Conservation (phyloP, 2,888 invertebrate species). For the Pandemis heparana region DNA sequence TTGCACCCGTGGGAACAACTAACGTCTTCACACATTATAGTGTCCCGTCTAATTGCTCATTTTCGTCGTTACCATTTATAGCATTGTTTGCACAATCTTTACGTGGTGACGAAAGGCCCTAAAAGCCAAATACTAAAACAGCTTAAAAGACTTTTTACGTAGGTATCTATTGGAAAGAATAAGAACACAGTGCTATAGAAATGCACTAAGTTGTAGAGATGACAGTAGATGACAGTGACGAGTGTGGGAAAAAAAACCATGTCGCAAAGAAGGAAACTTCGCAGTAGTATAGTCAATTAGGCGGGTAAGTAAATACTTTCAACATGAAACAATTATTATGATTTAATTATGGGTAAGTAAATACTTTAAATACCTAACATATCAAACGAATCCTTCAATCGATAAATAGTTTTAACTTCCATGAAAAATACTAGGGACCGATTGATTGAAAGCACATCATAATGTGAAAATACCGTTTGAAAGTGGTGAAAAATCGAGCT, state of each 20-base stretch:
- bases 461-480: too few relatives aligned
- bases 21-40: slow-evolving; percentile 59
- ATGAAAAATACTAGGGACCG: too few relatives aligned
- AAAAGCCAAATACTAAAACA: background rate
- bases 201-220: slow-evolving; percentile 22
- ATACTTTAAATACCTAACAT: too few relatives aligned
- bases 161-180: background rate
- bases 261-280: too few relatives aligned
- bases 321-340: too few relatives aligned
- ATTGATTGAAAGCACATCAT: too few relatives aligned
- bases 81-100: slow-evolving; percentile 24
- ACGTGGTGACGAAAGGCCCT: background rate
- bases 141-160: background rate
- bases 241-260: slow-evolving; percentile 24
- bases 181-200: slow-evolving; percentile 26
- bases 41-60: slow-evolving; percentile 64
- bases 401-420: too few relatives aligned
- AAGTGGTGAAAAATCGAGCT: too few relatives aligned
- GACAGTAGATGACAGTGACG: slow-evolving; percentile 20
- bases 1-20: slow-evolving; percentile 59
- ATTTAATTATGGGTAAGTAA: too few relatives aligned
- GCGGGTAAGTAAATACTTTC: too few relatives aligned
- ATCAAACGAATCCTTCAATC: too few relatives aligned
- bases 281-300: too few relatives aligned
- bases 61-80: slow-evolving; percentile 43